Percentiles rank a stretch among this genome's conserved stretches.
Conservation (phyloP, 2,113 vertebrate species). For the Platycercus adscitus region DNA sequence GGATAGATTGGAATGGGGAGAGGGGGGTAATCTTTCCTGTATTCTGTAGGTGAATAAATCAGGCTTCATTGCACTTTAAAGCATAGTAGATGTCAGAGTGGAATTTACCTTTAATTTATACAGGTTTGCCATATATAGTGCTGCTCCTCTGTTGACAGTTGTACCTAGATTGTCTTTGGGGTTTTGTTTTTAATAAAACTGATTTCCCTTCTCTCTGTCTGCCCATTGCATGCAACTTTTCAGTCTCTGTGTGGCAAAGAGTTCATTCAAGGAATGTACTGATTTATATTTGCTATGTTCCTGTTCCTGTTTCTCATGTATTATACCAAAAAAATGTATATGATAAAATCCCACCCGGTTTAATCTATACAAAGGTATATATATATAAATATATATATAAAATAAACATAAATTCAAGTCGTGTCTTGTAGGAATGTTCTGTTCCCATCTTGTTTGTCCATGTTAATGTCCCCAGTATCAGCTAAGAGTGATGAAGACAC, state of each 20-base stretch:
- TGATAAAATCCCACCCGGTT: conserved; percentile 28
- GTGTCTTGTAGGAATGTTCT: conserved; percentile 41
- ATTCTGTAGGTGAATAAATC: conserved; percentile 68
- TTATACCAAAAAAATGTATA: conserved; percentile 59
- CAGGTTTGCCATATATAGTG: conserved; percentile 21
- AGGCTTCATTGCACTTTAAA: conserved; percentile 84
- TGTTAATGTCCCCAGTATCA: background rate
- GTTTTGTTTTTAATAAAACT: background rate
- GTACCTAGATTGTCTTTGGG: background rate
- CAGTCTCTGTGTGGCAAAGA: conserved; percentile 37
- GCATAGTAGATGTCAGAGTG: conserved; percentile 67
- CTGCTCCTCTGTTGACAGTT: conserved; percentile 46
- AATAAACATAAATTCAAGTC: conserved; percentile 61
- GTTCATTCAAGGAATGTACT: conserved; percentile 56
- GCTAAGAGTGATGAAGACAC: background rate
- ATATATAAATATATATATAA: conserved; percentile 34
- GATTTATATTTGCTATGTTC: conserved; percentile 52
- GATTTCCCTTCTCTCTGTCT: conserved; percentile 38
- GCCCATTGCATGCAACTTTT: conserved; percentile 54
- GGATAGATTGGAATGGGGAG: conserved; percentile 9
- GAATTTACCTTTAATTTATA: conserved; percentile 62
- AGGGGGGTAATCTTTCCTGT: conserved; percentile 33
- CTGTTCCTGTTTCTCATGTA: conserved; percentile 42
- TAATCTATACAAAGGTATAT: conserved; percentile 56
- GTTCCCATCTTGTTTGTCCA: background rate